Evolutionary conservation across 2,113 vertebrate genomes (phyloP).

Genomic region (Laterallus jamaicensis): DNA sequence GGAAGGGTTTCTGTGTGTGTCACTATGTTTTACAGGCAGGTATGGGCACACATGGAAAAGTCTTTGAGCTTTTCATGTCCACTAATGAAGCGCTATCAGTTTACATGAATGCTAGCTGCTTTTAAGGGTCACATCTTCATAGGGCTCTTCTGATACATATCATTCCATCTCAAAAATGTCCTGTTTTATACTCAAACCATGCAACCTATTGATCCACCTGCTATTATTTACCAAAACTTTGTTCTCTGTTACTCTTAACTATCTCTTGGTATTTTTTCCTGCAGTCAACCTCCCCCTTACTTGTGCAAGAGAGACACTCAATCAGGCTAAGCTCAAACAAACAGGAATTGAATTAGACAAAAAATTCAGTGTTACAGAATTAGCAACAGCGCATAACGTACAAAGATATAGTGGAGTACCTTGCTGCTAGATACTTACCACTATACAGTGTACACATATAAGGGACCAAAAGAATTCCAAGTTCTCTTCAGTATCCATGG

Average conservation of each 20-base stretch:
- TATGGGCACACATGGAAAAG: not conserved
- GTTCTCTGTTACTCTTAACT: not conserved
- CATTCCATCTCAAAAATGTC: not conserved
- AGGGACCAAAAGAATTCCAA: not conserved
- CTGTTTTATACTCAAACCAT: not conserved
- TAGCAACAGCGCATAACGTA: not conserved
- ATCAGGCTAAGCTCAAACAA: not conserved
- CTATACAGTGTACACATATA: not conserved
- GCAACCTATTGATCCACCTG: not conserved
- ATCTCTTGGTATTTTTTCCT: not conserved
- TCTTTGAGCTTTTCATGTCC: not conserved
- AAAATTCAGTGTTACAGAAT: not conserved
- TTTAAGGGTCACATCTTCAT: not conserved
- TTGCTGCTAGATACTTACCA: not conserved
- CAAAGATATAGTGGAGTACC: not conserved
- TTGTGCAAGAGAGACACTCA: not conserved
- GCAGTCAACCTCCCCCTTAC: not conserved
- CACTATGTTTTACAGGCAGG: not conserved
- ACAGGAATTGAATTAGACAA: not conserved
- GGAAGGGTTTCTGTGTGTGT: not conserved
- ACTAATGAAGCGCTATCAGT: not conserved
- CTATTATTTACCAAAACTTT: not conserved
- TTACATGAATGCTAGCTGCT: not conserved
- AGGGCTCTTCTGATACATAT: not conserved
- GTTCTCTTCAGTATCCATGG: not conserved